Conservation (phyloP, 2,113 vertebrate genomes). For the Siniperca knerii region DNA sequence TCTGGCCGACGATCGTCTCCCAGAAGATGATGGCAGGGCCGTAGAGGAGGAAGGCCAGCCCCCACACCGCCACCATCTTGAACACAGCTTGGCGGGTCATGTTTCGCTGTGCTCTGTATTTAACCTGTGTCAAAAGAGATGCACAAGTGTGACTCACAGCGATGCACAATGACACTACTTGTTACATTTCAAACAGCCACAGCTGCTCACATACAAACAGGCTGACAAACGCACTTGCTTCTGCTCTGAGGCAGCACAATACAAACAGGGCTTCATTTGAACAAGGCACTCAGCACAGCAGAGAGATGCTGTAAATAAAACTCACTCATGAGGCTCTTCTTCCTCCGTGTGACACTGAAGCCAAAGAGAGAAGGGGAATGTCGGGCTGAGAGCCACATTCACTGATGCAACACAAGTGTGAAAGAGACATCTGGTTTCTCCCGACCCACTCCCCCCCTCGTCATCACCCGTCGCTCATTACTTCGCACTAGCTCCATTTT, state of each 20-base stretch:
- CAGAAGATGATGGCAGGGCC: slow-evolving; percentile 90
- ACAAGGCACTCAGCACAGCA: slow-evolving; percentile 3
- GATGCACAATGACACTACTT: not conserved
- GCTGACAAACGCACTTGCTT: slow-evolving; percentile 27
- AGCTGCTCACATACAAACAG: slow-evolving; percentile 46
- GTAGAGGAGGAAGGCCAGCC: slow-evolving; percentile 90
- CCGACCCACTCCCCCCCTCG: slow-evolving; percentile 25
- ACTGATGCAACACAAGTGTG: slow-evolving; percentile 57
- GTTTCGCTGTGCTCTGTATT: slow-evolving; percentile 87
- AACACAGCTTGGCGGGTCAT: slow-evolving; percentile 81
- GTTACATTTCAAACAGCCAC: slow-evolving; percentile 26
- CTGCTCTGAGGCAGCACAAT: not conserved
- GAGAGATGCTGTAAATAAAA: slow-evolving; percentile 66
- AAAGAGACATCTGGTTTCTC: slow-evolving; percentile 79
- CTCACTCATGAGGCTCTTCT: slow-evolving; percentile 46
- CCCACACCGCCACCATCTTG: slow-evolving; percentile 89
- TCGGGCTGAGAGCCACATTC: slow-evolving; percentile 62
- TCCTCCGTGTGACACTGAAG: slow-evolving; percentile 52
- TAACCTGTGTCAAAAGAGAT: slow-evolving; percentile 82
- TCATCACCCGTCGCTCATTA: slow-evolving; percentile 30
- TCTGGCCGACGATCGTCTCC: slow-evolving; percentile 76
- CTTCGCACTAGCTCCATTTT: slow-evolving; percentile 35
- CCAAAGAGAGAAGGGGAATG: slow-evolving; percentile 46
- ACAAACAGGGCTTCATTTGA: too few species aligned
- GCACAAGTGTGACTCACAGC: slow-evolving; percentile 24